These are phyloP conservation scores for Simalia tracyae DNA, from an alignment of 2,797 vertebrate species.

Conservation along the genomic window DNA sequence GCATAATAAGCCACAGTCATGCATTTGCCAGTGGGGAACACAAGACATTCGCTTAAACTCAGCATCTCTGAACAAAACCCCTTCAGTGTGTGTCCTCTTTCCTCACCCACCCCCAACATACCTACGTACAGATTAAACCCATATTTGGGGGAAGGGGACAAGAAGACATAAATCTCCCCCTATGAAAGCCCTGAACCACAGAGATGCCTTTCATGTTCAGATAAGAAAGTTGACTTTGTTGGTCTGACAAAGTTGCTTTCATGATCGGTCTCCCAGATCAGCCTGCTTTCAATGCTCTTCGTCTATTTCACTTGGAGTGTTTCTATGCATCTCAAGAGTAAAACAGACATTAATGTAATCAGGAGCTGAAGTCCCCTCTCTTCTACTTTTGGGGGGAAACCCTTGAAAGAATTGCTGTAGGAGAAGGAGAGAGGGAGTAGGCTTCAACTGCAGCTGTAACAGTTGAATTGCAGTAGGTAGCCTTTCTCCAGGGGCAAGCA, in stretches of 20 bases:
- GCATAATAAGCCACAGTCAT: conserved; percentile 35
- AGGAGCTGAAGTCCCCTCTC: neutral
- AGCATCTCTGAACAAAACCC: conserved; percentile 52
- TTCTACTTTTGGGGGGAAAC: neutral
- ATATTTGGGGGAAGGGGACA: neutral
- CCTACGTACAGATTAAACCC: conserved; percentile 66
- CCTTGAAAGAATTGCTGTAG: neutral
- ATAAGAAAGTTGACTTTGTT: conserved; percentile 73
- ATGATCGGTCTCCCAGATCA: neutral
- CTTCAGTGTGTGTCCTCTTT: conserved; percentile 50
- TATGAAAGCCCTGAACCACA: conserved; percentile 56
- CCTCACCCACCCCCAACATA: neutral
- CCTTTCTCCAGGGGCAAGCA: neutral
- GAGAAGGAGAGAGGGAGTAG: neutral
- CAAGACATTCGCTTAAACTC: conserved; percentile 6
- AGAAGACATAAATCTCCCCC: conserved; percentile 65
- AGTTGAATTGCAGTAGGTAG: neutral
- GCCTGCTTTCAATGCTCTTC: neutral
- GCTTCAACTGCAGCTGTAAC: neutral
- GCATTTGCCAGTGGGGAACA: conserved; percentile 44
- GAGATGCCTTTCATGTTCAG: conserved; percentile 70
- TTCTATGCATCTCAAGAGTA: neutral
- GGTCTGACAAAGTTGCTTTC: conserved; percentile 65
- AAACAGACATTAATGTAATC: neutral
- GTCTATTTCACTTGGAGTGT: neutral